phyloP scores from a whole-genome alignment of 2,888 invertebrate species.

The Acrobeloides nanus region DNA sequence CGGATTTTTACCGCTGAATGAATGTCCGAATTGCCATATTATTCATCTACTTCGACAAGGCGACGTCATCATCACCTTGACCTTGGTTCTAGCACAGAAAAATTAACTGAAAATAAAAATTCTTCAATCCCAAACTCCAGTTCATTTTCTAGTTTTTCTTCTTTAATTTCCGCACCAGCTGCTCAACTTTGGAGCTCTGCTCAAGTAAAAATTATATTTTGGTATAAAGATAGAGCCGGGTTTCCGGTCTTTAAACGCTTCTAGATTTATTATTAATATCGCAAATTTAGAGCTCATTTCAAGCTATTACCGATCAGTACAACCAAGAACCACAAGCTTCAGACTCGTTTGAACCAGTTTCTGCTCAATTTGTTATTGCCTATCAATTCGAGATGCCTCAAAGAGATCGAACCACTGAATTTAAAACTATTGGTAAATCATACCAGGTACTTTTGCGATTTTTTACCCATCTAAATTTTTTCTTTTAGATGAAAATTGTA shows the following conservation, averaged over 20 bases:
- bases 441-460: too few species aligned
- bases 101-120: conserved; percentile 12
- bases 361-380: conserved; percentile 10
- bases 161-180: conserved; percentile 41
- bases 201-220: conserved; percentile 36
- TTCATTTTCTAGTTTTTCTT: conserved; percentile 28
- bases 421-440: conserved; percentile 47
- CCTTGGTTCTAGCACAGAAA: not conserved
- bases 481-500: conserved; percentile 41
- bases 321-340: not conserved
- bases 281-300: conserved; percentile 13
- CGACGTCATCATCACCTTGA: conserved; percentile 1
- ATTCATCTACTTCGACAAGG: conserved; percentile 9
- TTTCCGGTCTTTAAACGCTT: too few species aligned
- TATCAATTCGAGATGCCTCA: conserved; percentile 50
- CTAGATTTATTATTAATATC: not conserved
- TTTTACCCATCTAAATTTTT: too few species aligned
- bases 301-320: conserved; percentile 20
- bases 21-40: conserved; percentile 20
- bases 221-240: too few species aligned
- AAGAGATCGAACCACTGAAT: conserved; percentile 50
- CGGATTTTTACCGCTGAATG: conserved; percentile 4
- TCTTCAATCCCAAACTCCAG: conserved; percentile 10
- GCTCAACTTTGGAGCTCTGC: conserved; percentile 49
- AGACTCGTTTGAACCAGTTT: too few species aligned